These are phyloP conservation scores for Apostichopus parvimensis DNA, from an alignment of 35 echinoderm and acorn worm genomes.

Conservation along the genomic window DNA sequence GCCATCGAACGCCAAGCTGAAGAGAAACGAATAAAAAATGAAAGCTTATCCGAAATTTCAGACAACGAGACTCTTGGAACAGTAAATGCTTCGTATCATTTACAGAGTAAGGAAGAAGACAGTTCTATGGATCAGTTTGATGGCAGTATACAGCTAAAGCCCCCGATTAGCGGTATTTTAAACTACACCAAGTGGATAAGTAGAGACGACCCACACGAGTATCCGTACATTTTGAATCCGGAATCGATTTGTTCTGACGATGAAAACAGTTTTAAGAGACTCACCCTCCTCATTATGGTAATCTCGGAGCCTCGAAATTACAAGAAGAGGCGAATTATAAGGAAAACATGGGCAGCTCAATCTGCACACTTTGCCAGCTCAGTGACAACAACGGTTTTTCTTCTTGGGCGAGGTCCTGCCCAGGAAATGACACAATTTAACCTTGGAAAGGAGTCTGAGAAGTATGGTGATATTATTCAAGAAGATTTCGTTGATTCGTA, in stretches of 20 bases:
- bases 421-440: conserved; percentile 43
- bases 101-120: no score
- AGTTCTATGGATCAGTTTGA: no score
- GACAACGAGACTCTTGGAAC: no score
- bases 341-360: conserved; percentile 58
- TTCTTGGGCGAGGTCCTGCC: conserved; percentile 13
- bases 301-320: conserved; percentile 54
- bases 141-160: background rate
- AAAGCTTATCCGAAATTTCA: no score
- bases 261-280: conserved; percentile 1
- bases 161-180: background rate
- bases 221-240: conserved; percentile 29
- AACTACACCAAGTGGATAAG: conserved; percentile 17
- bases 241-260: background rate
- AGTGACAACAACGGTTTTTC: conserved; percentile 62
- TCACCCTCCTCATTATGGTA: conserved; percentile 61
- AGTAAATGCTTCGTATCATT: no score
- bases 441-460: conserved; percentile 38
- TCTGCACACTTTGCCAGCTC: conserved; percentile 10
- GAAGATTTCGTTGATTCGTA: conserved; percentile 71
- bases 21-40: background rate
- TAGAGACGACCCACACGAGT: background rate
- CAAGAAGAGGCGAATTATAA: conserved; percentile 52
- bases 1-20: background rate
- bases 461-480: conserved; percentile 62